Base-by-base conservation (phyloP, 2,797 vertebrate genomes). In the Cossypha niveicapilla region DNA sequence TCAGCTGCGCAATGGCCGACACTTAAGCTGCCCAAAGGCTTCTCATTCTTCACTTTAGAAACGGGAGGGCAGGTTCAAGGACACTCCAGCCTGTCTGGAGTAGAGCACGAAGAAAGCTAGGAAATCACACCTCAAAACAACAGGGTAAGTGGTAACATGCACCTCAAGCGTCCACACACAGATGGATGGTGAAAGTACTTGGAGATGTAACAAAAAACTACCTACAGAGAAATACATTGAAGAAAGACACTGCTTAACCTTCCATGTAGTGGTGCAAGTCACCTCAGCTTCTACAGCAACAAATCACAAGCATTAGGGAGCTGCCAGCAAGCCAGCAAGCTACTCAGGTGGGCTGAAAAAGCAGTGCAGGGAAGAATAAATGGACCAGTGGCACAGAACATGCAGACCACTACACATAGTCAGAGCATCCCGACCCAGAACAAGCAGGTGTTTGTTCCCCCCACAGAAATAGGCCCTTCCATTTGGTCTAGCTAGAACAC, bases 1-100 rank as follows among this genome's bases (percentile, higher is more conserved):
- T 96, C 98, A 98, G 98, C 98, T 98, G 98, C 73, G 4, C 77
- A 81, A 58, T 3, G 35, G 94, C 88, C 35, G 35, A 95, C 95
- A 97, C 96, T 97, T 97, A 96, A 98, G 97, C 98, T 97, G 96
- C 97, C 97, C 66, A 96, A 93, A 96, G 95, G 93, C 84, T 94
- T 98, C 97, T 98, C 97, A 96, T 97, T 97, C 97, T 98, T 97
- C 4, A 3, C 88, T 96, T 96, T 73, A 94, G 97, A 97, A 97
- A 97, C 66, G 88, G 92, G 95, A 98, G 92, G 72, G 93, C 93
- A 94, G 97, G 96, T 92, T 98, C 97, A 98, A 98, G 97, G 98
- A 96, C 97, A 97, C 79, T 86, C 83, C 82, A 88, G 95, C 48
- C 77, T 77, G 93, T 72, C 88, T 82, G 61, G 71, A 11, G 68